Evolutionary conservation across 2,113 vertebrate species (phyloP).

Genomic region (Anas platyrhynchos): DNA sequence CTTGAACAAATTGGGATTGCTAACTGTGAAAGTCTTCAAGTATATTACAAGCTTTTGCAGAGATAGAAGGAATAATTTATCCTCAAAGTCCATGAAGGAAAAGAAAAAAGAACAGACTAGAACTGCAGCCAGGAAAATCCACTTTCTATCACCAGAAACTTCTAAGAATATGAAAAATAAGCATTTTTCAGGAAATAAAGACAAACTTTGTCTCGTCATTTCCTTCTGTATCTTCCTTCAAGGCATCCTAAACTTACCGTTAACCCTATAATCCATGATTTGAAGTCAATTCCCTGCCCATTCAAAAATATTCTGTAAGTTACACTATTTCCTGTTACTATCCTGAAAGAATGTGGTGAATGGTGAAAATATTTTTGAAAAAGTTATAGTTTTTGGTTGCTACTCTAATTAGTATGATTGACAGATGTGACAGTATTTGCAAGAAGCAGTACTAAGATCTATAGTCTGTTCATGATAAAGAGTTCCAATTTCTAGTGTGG

Average conservation of each 20-base stretch:
- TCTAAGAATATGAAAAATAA: background rate
- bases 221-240: background rate
- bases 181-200: constrained; percentile 14
- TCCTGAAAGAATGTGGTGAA: background rate
- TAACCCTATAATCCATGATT: background rate
- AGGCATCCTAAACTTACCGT: constrained; percentile 14
- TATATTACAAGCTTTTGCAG: background rate
- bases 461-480: background rate
- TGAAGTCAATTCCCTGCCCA: background rate
- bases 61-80: background rate
- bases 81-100: background rate
- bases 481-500: background rate
- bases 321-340: constrained; percentile 16
- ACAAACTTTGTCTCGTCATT: background rate
- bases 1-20: background rate
- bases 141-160: background rate
- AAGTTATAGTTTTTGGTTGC: constrained; percentile 18
- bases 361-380: constrained; percentile 2
- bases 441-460: constrained; percentile 13
- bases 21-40: background rate
- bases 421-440: background rate
- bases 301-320: background rate
- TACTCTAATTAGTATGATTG: constrained; percentile 22
- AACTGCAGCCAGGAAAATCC: background rate
- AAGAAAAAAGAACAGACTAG: background rate